Evolutionary conservation across 2,888 invertebrate genomes (phyloP).

Genomic region (Trichogramma evanescens): DNA sequence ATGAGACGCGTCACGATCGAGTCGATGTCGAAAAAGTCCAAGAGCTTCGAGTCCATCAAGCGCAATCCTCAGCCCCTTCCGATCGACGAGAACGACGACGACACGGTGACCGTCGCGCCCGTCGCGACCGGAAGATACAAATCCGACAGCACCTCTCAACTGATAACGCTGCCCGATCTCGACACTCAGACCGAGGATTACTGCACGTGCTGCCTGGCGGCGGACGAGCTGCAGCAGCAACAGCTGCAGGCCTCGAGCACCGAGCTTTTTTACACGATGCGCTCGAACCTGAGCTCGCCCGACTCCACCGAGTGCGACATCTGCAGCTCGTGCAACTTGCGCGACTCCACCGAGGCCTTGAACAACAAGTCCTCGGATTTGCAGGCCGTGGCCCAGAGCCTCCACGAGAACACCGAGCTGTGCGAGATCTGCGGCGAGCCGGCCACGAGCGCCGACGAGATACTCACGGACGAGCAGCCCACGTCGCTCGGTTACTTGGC

Average conservation of each 20-base stretch:
- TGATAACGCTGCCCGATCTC: constrained; percentile 33
- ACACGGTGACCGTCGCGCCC: neutral
- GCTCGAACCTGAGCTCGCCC: constrained; percentile 39
- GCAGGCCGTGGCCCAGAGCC: constrained; percentile 7
- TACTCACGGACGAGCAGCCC: constrained; percentile 4
- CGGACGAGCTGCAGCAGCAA: constrained; percentile 23
- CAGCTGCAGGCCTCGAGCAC: constrained; percentile 23
- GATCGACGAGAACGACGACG: constrained; percentile 22
- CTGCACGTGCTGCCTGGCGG: constrained; percentile 40
- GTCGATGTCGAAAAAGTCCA: constrained; percentile 40
- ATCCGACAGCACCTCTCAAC: constrained; percentile 32
- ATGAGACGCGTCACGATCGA: constrained; percentile 18
- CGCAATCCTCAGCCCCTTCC: constrained; percentile 25
- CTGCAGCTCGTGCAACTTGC: constrained; percentile 39
- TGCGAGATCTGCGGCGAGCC: constrained; percentile 43
- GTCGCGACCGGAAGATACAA: constrained; percentile 17
- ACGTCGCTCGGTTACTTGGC: neutral
- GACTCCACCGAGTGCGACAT: constrained; percentile 44
- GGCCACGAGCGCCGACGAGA: constrained; percentile 9
- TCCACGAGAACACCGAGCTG: constrained; percentile 34
- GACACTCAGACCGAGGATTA: constrained; percentile 37
- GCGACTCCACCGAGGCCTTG: constrained; percentile 28
- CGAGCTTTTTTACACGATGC: constrained; percentile 37
- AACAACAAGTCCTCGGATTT: constrained; percentile 20
- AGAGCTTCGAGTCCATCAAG: constrained; percentile 43